A percentile compares a stretch with the other conserved stretches of the same genome.
Conservation (phyloP, 2,888 invertebrate genomes). For the Hydroisotoma schaefferi region DNA sequence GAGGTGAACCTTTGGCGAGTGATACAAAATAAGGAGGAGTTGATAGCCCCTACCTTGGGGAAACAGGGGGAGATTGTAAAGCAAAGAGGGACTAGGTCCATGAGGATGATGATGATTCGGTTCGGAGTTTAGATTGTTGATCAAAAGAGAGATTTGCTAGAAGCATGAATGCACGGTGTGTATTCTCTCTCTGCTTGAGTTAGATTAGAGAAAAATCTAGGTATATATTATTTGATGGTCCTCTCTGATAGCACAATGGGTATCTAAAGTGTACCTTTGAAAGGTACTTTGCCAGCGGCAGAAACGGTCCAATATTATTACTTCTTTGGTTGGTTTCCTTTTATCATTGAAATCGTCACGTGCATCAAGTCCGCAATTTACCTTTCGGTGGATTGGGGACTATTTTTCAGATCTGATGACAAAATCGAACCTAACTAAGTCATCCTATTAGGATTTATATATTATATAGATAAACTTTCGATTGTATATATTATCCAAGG, state of each 20-base stretch:
- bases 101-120: neutral
- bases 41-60: neutral
- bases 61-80: slow-evolving; percentile 15
- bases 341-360: slow-evolving; percentile 21
- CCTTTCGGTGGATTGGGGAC: slow-evolving; percentile 16
- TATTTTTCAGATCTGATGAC: too few species aligned
- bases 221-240: slow-evolving; percentile 5
- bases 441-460: too few species aligned
- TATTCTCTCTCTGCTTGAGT: too few species aligned
- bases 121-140: slow-evolving; percentile 20
- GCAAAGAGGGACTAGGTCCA: neutral
- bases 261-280: slow-evolving; percentile 2
- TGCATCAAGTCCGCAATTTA: slow-evolving; percentile 13
- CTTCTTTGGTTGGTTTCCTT: slow-evolving; percentile 6
- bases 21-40: neutral
- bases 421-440: slow-evolving; percentile 24
- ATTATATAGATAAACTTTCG: too few species aligned
- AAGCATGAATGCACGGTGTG: slow-evolving; percentile 4
- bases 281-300: slow-evolving; percentile 16
- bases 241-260: slow-evolving; percentile 1
- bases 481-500: too few species aligned
- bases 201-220: neutral
- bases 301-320: slow-evolving; percentile 9
- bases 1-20: slow-evolving; percentile 4
- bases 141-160: slow-evolving; percentile 22